Evolutionary conservation across 2,888 invertebrate species (phyloP).

Genomic region (Labia minor): DNA sequence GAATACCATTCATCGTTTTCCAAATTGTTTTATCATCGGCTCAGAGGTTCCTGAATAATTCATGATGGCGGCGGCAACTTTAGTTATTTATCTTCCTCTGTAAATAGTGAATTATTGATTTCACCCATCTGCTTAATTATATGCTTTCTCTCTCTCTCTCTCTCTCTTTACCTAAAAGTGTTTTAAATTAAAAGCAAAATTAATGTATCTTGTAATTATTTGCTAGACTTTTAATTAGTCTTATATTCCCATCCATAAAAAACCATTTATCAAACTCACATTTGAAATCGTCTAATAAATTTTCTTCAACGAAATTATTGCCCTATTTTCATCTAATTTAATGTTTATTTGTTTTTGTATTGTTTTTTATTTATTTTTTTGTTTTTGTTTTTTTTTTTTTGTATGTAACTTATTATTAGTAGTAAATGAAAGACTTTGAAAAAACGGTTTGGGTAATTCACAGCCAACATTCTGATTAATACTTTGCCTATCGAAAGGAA

Average conservation of each 20-base stretch:
- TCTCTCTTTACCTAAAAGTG: not conserved
- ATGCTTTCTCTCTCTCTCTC: not conserved
- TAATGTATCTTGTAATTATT: slow-evolving; percentile 13
- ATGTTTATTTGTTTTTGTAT: no score
- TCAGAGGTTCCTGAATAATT: not conserved
- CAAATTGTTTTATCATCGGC: slow-evolving; percentile 5
- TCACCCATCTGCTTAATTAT: slow-evolving; percentile 13
- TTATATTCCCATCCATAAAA: not conserved
- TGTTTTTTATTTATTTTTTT: no score
- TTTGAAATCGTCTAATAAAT: not conserved
- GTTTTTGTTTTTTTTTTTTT: no score
- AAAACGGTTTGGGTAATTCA: no score
- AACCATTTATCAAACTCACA: not conserved
- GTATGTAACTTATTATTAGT: no score
- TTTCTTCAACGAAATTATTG: not conserved
- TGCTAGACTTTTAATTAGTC: not conserved
- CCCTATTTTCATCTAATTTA: no score
- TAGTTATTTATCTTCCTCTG: not conserved
- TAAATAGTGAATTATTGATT: slow-evolving; percentile 13
- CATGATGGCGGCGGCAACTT: not conserved
- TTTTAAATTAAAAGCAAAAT: slow-evolving; percentile 2
- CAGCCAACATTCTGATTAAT: no score
- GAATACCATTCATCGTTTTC: not conserved
- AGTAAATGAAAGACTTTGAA: no score
- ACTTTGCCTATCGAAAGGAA: no score